Base-by-base conservation (phyloP, 2,888 invertebrate species). In the Sinotaia quadrata region DNA sequence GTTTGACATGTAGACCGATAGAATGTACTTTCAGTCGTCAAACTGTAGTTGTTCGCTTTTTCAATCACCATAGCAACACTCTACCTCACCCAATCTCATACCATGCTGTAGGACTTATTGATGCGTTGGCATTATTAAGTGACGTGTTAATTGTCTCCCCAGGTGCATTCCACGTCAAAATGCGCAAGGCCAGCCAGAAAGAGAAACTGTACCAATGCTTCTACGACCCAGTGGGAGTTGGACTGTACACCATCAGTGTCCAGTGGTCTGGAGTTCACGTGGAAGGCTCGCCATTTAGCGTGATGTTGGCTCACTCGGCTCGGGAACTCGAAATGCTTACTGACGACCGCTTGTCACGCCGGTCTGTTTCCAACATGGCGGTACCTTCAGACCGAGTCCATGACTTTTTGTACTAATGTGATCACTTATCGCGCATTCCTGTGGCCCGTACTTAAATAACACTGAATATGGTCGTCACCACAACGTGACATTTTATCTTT, bases 101-200 rank as follows among this genome's bases (percentile, higher is more conserved):
- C n/a, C n/a, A n/a, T n/a, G n/a, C n/a, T n/a, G n/a, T n/a, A n/a
- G n/a, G n/a, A n/a, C n/a, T n/a, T n/a, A n/a, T n/a, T n/a, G n/a
- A n/a, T n/a, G n/a, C n/a, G n/a, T n/a, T n/a, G n/a, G n/a, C n/a
- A n/a, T n/a, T n/a, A n/a, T n/a, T n/a, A n/a, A n/a, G n/a, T n/a
- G n/a, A n/a, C n/a, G n/a, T n/a, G n/a, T n/a, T n/a, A n/a, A n/a
- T n/a, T n/a, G 47, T 3, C 21, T 3, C 7, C n/a, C 2, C 70
- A 84, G 84, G 82, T 60, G 82, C 82, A 0, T 84, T 84, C 75
- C 75, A 80, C 34, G 82, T 82, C 18, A 80, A 80, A 69, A 80
- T 84, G 80, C 76, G 76, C 51, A 73, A 80, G 36, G 77, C 79
- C 12, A 82, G 81, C 60, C 78, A 80, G 66, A 78, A 79, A 58